These are phyloP conservation scores for Psephotus haematonotus DNA, from an alignment of 2,113 vertebrate genomes.

Conservation along the genomic window DNA sequence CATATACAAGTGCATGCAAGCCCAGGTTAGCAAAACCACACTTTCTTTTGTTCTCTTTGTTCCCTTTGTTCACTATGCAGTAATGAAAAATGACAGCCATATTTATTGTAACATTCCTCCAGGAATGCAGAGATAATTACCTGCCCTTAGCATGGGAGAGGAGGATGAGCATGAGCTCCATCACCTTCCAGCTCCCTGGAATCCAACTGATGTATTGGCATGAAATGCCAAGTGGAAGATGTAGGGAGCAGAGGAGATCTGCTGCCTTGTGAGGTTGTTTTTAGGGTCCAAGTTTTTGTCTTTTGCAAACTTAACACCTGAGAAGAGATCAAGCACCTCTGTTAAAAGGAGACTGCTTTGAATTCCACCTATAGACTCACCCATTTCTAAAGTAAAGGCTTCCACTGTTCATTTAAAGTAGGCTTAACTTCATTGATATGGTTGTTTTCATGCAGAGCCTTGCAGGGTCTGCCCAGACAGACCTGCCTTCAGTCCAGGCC, in stretches of 20 bases:
- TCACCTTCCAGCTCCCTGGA: constrained; percentile 19
- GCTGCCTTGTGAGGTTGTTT: not conserved
- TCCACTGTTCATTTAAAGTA: not conserved
- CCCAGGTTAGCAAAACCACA: constrained; percentile 27
- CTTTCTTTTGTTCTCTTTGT: constrained; percentile 66
- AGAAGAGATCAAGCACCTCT: not conserved
- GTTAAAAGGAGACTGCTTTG: not conserved
- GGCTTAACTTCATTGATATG: not conserved
- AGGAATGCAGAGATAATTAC: constrained; percentile 72
- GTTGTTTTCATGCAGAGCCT: fast-evolving
- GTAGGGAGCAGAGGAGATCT: not conserved
- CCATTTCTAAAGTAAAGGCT: not conserved
- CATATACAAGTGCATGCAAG: not conserved
- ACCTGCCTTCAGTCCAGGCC: not conserved
- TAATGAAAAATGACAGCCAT: constrained; percentile 68
- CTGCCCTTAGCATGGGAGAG: constrained; percentile 41
- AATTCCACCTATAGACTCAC: fast-evolving
- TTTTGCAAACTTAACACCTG: not conserved
- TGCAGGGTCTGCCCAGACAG: not conserved
- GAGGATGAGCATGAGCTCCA: not conserved
- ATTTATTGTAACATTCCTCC: constrained; percentile 63
- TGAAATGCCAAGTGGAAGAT: not conserved
- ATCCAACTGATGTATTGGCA: fast-evolving
- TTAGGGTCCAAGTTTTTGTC: not conserved
- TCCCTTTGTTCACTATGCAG: constrained; percentile 61